Evolutionary conservation across 2,113 vertebrate species (phyloP).

Genomic region (Platysteira castanea): DNA sequence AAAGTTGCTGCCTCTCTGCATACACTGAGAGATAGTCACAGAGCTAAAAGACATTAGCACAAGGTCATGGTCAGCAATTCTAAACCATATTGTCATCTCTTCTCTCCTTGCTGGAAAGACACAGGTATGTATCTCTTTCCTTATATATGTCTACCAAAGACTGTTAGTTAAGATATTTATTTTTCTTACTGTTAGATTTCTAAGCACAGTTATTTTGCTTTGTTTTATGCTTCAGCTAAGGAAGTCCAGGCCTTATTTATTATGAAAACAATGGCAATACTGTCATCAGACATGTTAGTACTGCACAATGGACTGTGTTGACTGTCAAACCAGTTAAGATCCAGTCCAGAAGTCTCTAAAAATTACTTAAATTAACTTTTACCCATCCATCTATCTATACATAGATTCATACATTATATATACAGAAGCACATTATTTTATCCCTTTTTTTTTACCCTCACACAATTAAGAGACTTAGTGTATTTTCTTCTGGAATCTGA

Average conservation of each 20-base stretch:
- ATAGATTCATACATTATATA: neutral
- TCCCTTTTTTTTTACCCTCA: neutral
- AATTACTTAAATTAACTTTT: neutral
- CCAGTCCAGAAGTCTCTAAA: neutral
- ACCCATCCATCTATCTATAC: neutral
- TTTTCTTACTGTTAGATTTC: neutral
- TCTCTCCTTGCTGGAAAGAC: neutral
- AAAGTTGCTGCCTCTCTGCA: neutral
- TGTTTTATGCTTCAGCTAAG: neutral
- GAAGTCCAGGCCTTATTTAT: neutral
- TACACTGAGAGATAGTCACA: neutral
- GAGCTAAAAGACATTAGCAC: rapidly evolving
- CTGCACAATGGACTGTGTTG: neutral
- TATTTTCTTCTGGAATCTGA: neutral
- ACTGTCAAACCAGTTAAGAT: neutral
- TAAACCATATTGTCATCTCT: neutral
- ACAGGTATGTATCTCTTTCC: neutral
- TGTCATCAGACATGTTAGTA: neutral
- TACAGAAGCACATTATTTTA: neutral
- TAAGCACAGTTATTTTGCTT: neutral
- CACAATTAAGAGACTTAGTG: rapidly evolving
- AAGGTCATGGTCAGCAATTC: neutral
- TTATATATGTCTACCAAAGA: neutral
- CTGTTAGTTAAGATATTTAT: neutral
- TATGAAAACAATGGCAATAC: neutral